Evolutionary conservation across 1,140 invertebrate genomes (phyloP).

Genomic region (Psix sp.): DNA sequence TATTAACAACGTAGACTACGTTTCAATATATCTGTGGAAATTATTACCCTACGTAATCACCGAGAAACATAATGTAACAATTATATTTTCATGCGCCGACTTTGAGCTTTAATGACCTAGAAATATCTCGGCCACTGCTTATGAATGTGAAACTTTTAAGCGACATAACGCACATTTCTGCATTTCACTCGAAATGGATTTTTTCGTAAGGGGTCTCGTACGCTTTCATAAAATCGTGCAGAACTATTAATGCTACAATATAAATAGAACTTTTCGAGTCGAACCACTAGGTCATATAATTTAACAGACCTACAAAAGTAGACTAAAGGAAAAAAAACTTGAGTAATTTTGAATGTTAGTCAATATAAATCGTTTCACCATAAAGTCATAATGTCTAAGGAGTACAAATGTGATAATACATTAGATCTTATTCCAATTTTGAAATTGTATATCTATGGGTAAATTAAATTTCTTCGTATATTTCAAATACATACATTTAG

Average conservation of each 20-base stretch:
- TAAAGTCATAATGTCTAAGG: too few species aligned
- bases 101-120: slow-evolving; percentile 52
- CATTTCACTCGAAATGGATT: slow-evolving; percentile 30
- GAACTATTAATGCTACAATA: slow-evolving; percentile 31
- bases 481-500: too few species aligned
- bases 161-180: slow-evolving; percentile 31
- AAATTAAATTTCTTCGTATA: too few species aligned
- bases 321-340: too few species aligned
- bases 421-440: too few species aligned
- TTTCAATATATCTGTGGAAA: slow-evolving; percentile 26
- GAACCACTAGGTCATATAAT: too few species aligned
- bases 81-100: slow-evolving; percentile 43
- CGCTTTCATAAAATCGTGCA: slow-evolving; percentile 18
- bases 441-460: too few species aligned
- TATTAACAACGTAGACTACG: not conserved
- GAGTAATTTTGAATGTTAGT: too few species aligned
- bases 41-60: slow-evolving; percentile 35
- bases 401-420: too few species aligned
- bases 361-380: too few species aligned
- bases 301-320: too few species aligned
- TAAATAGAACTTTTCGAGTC: too few species aligned
- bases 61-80: slow-evolving; percentile 34
- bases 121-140: slow-evolving; percentile 46
- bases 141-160: slow-evolving; percentile 36
- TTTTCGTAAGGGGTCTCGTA: slow-evolving; percentile 12